A percentile compares a stretch with the other conserved stretches of the same genome.
These are phyloP conservation scores for Hyalella azteca DNA, from an alignment of 2,888 invertebrate species.

Conservation along the genomic window DNA sequence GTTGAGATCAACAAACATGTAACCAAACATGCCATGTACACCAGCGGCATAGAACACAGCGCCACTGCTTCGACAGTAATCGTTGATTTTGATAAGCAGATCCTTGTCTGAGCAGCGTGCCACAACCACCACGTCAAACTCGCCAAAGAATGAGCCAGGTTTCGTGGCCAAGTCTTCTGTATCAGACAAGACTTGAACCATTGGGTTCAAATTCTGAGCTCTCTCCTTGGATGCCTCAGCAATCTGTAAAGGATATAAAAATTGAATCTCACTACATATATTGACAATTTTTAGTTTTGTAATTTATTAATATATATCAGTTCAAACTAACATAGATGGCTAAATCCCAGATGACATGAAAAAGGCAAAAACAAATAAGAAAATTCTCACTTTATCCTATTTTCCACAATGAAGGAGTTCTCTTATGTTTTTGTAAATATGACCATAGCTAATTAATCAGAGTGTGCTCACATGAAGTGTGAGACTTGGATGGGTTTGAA, in stretches of 20 bases:
- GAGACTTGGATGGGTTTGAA: no score
- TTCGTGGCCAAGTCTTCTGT: constrained; percentile 69
- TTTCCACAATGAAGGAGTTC: no score
- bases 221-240: constrained; percentile 81
- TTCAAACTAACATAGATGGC: no score
- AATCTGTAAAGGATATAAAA: constrained; percentile 67
- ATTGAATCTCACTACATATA: not conserved
- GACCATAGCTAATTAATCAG: no score
- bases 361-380: no score
- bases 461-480: no score
- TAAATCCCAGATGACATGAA: no score
- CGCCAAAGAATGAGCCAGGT: constrained; percentile 72
- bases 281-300: no score
- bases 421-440: no score
- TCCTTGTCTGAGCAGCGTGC: constrained; percentile 76
- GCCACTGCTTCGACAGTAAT: constrained; percentile 72
- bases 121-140: constrained; percentile 80
- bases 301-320: no score
- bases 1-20: constrained; percentile 85
- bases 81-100: constrained; percentile 74
- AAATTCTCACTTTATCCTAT: no score
- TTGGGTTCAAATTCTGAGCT: constrained; percentile 87
- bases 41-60: constrained; percentile 80
- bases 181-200: constrained; percentile 77
- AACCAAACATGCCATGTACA: constrained; percentile 93